Evolutionary conservation across 2,113 vertebrate species (phyloP).

Genomic region (Labrus mixtus): DNA sequence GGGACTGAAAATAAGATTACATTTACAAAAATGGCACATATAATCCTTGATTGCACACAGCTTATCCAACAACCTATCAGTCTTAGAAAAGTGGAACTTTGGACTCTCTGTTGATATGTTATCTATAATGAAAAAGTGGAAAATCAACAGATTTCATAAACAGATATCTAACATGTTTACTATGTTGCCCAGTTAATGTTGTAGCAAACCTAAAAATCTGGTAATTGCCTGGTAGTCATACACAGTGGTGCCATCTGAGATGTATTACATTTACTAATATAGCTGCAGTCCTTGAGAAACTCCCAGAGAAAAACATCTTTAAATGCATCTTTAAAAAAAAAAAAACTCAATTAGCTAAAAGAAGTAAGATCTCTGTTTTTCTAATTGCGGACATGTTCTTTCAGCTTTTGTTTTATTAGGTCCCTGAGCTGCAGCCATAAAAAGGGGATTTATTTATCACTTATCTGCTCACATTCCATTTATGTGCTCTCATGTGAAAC

Average conservation of each 20-base stretch:
- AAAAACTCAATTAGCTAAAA: constrained; percentile 25
- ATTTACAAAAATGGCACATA: constrained; percentile 6
- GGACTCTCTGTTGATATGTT: constrained; percentile 16
- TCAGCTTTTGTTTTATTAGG: neutral
- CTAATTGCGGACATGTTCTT: constrained; percentile 18
- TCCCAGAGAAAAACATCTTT: constrained; percentile 30
- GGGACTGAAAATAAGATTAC: neutral
- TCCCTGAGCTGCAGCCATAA: constrained; percentile 16
- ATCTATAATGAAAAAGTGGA: constrained; percentile 49
- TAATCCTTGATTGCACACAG: constrained; percentile 32
- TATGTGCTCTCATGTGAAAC: neutral
- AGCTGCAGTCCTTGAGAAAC: constrained; percentile 26
- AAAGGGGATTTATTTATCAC: constrained; percentile 35
- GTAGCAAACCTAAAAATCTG: constrained; percentile 53
- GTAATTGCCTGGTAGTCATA: constrained; percentile 26
- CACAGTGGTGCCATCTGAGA: constrained; percentile 25
- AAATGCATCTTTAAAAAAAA: constrained; percentile 24
- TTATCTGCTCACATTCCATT: neutral
- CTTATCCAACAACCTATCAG: constrained; percentile 37
- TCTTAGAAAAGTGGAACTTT: constrained; percentile 40
- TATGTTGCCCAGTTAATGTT: constrained; percentile 45
- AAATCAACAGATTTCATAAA: constrained; percentile 48
- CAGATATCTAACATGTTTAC: constrained; percentile 44
- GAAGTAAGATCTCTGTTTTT: constrained; percentile 7
- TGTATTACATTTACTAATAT: constrained; percentile 55